These are phyloP conservation scores for Enteromius viviparus DNA, from an alignment of 2,797 vertebrate genomes.

Conservation along the genomic window DNA sequence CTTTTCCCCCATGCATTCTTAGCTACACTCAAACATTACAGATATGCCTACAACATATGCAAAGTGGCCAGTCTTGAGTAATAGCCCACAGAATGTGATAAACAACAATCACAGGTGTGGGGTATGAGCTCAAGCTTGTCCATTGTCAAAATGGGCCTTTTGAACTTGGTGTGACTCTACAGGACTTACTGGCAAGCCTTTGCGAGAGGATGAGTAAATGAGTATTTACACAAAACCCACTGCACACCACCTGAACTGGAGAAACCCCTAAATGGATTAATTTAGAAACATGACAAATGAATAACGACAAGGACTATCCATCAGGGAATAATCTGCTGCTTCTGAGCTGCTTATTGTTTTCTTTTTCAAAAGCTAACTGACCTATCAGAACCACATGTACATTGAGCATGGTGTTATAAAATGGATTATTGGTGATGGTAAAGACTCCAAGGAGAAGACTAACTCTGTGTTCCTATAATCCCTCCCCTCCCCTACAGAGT, in stretches of 20 bases:
- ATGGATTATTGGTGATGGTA: conserved; percentile 58
- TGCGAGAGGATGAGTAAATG: conserved; percentile 39
- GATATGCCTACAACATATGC: conserved; percentile 8
- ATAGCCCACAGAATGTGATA: conserved; percentile 30
- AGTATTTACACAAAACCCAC: conserved; percentile 42
- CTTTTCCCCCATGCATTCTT: not conserved
- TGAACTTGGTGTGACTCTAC: conserved; percentile 44
- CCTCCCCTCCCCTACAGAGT: conserved; percentile 67
- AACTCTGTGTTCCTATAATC: conserved; percentile 63
- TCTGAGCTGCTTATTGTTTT: conserved; percentile 53
- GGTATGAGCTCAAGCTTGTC: conserved; percentile 23
- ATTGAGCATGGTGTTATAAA: conserved; percentile 52
- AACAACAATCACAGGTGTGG: conserved; percentile 7
- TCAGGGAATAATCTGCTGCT: conserved; percentile 55
- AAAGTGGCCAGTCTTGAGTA: conserved; percentile 26
- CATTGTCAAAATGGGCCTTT: conserved; percentile 19
- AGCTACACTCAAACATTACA: conserved; percentile 16
- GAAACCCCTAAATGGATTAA: conserved; percentile 34
- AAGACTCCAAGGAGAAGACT: conserved; percentile 59
- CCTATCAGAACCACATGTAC: conserved; percentile 54
- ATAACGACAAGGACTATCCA: conserved; percentile 51
- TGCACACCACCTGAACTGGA: conserved; percentile 49
- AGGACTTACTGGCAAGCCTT: conserved; percentile 48
- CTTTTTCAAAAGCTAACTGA: conserved; percentile 49
- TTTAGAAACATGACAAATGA: conserved; percentile 45